Base-by-base conservation (phyloP, 2,888 invertebrate species). In the Beris morrisii region DNA sequence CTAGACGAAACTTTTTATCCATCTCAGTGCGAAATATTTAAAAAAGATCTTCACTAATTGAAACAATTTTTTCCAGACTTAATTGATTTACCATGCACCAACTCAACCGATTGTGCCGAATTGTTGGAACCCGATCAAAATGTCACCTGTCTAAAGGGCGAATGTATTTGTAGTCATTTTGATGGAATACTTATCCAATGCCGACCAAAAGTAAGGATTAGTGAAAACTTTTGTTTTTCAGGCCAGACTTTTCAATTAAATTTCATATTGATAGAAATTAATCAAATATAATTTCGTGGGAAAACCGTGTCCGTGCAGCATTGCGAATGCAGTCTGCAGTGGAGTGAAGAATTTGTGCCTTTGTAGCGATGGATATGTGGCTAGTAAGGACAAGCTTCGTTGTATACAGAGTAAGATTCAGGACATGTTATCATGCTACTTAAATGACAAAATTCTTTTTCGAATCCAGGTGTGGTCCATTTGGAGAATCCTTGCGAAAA, bases 51-150 rank as follows among this genome's bases (percentile, higher is more conserved):
- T 53, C 15, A 5, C 28, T 53, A 28, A 53, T 28, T 53, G 13
- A 12, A 5, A 22, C 28, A 55, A 46, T 55, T 5, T 13, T 46
- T 44, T 58, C 5, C 66, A 59, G 59, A 56, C 28, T 30, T 67
- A n/a, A 15, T 67, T 5, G 67, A 67, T 52, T 63, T 64, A n/a
- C 15, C 64, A 30, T 67, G 67, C 50, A 44, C 2, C 6, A 48
- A 2, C n/a, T 38, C 28, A 15, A 13, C 9, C 11, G 67, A 67
- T 28, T 67, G 67, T 45, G 57, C 56, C 44, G 28, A 52, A 6
- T 67, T 64, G 12, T 28, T 32, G 30, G 32, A 13, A 12, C 28
- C 50, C 5, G 43, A n/a, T 11, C 31, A 56, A 2, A 64, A 52
- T 31, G 67, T 54, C 12, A 57, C 63, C 7, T 67, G 67, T 45